Conservation (phyloP, 2,888 invertebrate species). For the Dastarcus helophoroides region DNA sequence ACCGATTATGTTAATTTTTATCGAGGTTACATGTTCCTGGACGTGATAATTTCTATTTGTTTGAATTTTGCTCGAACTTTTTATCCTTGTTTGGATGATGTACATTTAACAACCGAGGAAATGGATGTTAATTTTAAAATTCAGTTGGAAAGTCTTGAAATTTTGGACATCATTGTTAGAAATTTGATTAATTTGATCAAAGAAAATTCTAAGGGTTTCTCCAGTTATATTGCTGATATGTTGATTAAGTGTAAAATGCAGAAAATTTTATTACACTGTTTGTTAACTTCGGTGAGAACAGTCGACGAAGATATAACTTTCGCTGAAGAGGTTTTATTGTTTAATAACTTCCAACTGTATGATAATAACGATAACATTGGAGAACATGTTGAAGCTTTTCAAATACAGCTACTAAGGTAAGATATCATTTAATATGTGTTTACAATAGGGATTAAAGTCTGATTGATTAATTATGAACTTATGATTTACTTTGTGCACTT, state of each 20-base stretch:
- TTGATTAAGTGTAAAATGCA: constrained; percentile 70
- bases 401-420: constrained; percentile 51
- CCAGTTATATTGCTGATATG: constrained; percentile 64
- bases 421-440: constrained; percentile 7
- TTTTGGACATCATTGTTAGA: constrained; percentile 58
- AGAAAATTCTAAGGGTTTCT: constrained; percentile 65
- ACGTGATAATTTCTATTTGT: constrained; percentile 62
- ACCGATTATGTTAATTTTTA: constrained; percentile 57
- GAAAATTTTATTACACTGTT: constrained; percentile 69
- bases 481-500: too few species aligned
- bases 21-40: constrained; percentile 69
- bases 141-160: constrained; percentile 63
- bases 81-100: constrained; percentile 59
- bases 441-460: neutral
- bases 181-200: constrained; percentile 63
- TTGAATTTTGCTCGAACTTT: constrained; percentile 72
- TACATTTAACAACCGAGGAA: constrained; percentile 55
- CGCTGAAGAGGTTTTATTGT: constrained; percentile 62
- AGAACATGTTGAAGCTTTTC: constrained; percentile 56
- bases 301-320: constrained; percentile 49
- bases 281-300: constrained; percentile 62
- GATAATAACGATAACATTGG: constrained; percentile 46
- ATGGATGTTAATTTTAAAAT: constrained; percentile 65
- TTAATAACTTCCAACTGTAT: constrained; percentile 54
- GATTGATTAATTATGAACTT: too few species aligned